A percentile compares a stretch with the other conserved stretches of the same genome.
These are phyloP conservation scores for Hydrolagus affinis DNA, from an alignment of 2,113 vertebrate species.

Conservation along the genomic window DNA sequence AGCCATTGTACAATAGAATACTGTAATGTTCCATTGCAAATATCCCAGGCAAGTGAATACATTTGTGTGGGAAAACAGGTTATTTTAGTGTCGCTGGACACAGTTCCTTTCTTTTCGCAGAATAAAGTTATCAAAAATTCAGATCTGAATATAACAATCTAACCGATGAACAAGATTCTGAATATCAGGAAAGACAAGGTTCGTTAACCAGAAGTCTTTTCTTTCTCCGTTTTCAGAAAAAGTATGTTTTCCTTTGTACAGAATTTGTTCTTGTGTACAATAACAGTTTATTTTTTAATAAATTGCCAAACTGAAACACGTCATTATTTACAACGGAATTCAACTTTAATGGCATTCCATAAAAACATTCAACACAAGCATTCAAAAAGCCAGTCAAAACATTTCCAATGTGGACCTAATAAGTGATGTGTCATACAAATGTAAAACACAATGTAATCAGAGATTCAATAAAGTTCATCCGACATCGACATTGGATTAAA, in stretches of 20 bases:
- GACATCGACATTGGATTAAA: constrained; percentile 43
- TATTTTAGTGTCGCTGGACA: not conserved
- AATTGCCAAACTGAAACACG: not conserved
- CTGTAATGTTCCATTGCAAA: not conserved
- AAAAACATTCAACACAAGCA: not conserved
- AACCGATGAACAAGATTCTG: not conserved
- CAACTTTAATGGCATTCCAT: not conserved
- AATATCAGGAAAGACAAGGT: constrained; percentile 26
- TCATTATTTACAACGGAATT: not conserved
- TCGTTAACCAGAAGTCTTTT: not conserved
- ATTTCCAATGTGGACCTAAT: not conserved
- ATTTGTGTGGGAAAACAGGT: constrained; percentile 14
- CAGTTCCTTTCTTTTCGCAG: not conserved
- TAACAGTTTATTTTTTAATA: not conserved
- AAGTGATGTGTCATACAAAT: not conserved
- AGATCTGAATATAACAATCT: constrained; percentile 16
- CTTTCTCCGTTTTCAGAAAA: not conserved
- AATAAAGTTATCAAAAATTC: not conserved
- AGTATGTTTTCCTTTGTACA: not conserved
- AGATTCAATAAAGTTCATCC: constrained; percentile 39
- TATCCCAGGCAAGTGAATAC: not conserved
- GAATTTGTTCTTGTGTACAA: not conserved
- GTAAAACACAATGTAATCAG: not conserved
- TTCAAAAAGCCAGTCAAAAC: not conserved
- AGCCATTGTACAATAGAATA: not conserved